A percentile compares a stretch with the other conserved stretches of the same genome.
Conservation (phyloP, 1,140 invertebrate genomes). For the Pygmarrhopalites habei region DNA sequence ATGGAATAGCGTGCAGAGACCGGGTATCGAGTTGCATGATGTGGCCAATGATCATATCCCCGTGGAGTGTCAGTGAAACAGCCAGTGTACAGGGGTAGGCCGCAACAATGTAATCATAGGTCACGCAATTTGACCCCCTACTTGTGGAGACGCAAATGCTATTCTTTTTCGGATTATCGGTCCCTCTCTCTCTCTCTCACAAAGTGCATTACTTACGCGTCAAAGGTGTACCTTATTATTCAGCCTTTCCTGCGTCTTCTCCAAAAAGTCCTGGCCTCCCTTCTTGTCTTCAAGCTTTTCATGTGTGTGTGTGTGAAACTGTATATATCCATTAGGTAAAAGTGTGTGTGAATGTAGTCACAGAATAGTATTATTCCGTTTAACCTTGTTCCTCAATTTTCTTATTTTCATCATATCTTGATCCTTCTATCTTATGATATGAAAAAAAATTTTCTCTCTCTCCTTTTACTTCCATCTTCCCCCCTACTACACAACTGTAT, state of each 20-base stretch:
- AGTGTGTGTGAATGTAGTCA: slow-evolving; percentile 34
- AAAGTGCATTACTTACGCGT: slow-evolving; percentile 7
- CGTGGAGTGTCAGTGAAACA: slow-evolving; percentile 31
- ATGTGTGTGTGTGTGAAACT: slow-evolving; percentile 9
- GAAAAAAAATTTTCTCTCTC: slow-evolving; percentile 29
- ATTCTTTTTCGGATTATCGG: slow-evolving; percentile 33
- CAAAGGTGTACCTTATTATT: slow-evolving; percentile 2
- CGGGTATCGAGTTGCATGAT: slow-evolving; percentile 33
- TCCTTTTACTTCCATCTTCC: not conserved
- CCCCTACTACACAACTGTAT: not conserved
- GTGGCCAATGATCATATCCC: slow-evolving; percentile 35
- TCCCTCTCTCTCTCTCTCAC: slow-evolving; percentile 22
- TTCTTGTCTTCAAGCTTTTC: slow-evolving; percentile 26
- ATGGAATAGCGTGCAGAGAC: slow-evolving; percentile 33
- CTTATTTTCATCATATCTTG: too few relatives aligned
- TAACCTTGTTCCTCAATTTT: too few relatives aligned
- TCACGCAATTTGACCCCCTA: slow-evolving; percentile 32
- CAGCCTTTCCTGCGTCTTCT: too few relatives aligned
- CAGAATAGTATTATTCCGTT: too few relatives aligned
- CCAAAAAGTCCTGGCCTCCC: slow-evolving; percentile 5
- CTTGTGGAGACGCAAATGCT: slow-evolving; percentile 19
- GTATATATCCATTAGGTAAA: slow-evolving; percentile 12
- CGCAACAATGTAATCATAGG: slow-evolving; percentile 35
- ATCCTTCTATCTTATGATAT: too few relatives aligned
- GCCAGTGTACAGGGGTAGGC: slow-evolving; percentile 16